Base-by-base conservation (phyloP, 2,888 invertebrate species). In the Drepanosiphum platanoidis region DNA sequence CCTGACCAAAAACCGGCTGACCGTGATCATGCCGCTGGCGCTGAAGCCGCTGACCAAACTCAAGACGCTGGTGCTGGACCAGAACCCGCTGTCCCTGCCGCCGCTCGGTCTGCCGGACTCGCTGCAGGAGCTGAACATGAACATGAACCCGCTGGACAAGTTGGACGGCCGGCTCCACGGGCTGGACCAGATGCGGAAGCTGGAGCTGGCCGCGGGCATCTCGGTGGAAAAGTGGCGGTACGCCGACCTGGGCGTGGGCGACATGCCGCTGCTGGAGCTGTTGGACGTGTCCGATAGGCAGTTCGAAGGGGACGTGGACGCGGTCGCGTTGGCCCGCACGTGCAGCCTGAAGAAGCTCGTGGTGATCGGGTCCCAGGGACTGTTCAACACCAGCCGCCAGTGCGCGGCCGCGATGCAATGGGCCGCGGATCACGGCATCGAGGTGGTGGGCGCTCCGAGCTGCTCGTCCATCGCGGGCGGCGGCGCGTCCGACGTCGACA, bases 71-170 rank as follows among this genome's bases (percentile, higher is more conserved):
- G n/a, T n/a, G n/a, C 80, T 86, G 52, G 86, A 86, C 52, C 81
- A 81, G 66, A 86, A 86, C 75, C 42, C 86, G 7, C 15, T 86
- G 18, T 34, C 27, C 27, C 39, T 52, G 34, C 64, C 74, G 58
- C 86, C 86, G 30, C n/a, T 64, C 34, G 72, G 68, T 7, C 81
- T 86, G 39, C 86, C 86, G 39, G 52, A 46, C 13, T 81, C 86
- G 42, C 64, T 86, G 72, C 1, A 15, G 1, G 27, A 68, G 27
- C 58, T 86, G 13, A 68, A 52, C 46, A 46, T 86, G 58, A 68
- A 18, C 46, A 64, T n/a, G 0, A 86, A 86, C 68, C 86, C 81
- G 61, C 46, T 86, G 64, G 13, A 84, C 64, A 58, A 39, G 68
- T 30, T 22, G 22, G 15, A 39, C 15, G 52, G 36, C 22, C 15